Percentiles rank a stretch among this genome's conserved stretches.
These are phyloP conservation scores for Catocala fraxini DNA, from an alignment of 2,888 invertebrate species.

Conservation along the genomic window DNA sequence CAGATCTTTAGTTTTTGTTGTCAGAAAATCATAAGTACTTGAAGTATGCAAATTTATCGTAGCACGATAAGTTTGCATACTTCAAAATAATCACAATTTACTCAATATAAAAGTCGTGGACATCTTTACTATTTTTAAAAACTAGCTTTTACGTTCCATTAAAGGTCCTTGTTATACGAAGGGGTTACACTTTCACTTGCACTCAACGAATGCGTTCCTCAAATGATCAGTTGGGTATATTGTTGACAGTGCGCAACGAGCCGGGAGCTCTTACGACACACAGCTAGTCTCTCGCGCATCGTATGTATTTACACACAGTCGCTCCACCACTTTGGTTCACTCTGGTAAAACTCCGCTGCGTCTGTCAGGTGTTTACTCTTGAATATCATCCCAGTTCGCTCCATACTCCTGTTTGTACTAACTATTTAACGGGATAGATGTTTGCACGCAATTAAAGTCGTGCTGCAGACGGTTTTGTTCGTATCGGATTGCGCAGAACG, in stretches of 20 bases:
- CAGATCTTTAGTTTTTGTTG: no score
- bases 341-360: slow-evolving; percentile 69
- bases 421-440: slow-evolving; percentile 59
- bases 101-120: no score
- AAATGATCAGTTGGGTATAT: slow-evolving; percentile 19
- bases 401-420: slow-evolving; percentile 60
- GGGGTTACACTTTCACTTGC: not conserved
- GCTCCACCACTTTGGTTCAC: slow-evolving; percentile 68
- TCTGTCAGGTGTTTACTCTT: slow-evolving; percentile 77
- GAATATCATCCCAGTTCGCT: slow-evolving; percentile 64
- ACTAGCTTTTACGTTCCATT: no score
- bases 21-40: no score
- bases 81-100: no score
- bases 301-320: slow-evolving; percentile 58
- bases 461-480: slow-evolving; percentile 34
- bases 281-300: slow-evolving; percentile 41
- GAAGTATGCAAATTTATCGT: no score
- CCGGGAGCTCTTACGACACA: slow-evolving; percentile 17
- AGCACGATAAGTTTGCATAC: no score
- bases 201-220: not conserved
- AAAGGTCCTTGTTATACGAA: no score
- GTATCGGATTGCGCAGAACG: slow-evolving; percentile 1
- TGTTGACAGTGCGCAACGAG: slow-evolving; percentile 37
- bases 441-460: slow-evolving; percentile 66
- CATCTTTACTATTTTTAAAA: no score